Evolutionary conservation across 1,140 invertebrate species (phyloP).

Genomic region (Leptinotarsa texana): DNA sequence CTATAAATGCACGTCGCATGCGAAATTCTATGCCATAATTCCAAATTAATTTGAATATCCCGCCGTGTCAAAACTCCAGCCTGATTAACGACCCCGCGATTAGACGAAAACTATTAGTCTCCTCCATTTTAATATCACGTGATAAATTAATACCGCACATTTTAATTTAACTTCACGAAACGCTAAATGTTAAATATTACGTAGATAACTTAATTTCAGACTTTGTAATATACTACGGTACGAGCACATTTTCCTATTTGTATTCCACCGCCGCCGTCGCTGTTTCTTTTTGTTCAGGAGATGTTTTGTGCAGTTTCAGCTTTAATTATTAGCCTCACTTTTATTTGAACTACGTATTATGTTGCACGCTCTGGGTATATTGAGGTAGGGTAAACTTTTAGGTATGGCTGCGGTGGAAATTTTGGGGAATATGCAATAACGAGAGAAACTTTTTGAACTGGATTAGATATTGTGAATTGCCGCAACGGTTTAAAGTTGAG

Average conservation of each 20-base stretch:
- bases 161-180: conserved; percentile 4
- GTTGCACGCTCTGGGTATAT: too few species aligned
- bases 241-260: conserved; percentile 1
- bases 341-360: too few species aligned
- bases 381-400: too few species aligned
- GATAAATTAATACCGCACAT: conserved; percentile 8
- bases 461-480: too few species aligned
- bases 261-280: not conserved
- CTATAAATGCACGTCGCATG: not conserved
- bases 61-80: conserved; percentile 1
- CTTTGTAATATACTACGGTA: conserved; percentile 1
- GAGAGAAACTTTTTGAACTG: too few species aligned
- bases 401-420: too few species aligned
- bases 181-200: conserved; percentile 1
- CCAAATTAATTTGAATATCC: conserved; percentile 1
- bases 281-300: not conserved
- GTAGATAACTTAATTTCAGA: conserved; percentile 4
- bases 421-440: too few species aligned
- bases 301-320: not conserved
- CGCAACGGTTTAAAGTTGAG: too few species aligned
- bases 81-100: conserved; percentile 1
- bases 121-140: conserved; percentile 5
- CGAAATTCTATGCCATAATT: not conserved
- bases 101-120: conserved; percentile 8
- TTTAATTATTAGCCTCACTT: not conserved